Base-by-base conservation (phyloP, 2,113 vertebrate genomes). In the Sprattus sprattus region DNA sequence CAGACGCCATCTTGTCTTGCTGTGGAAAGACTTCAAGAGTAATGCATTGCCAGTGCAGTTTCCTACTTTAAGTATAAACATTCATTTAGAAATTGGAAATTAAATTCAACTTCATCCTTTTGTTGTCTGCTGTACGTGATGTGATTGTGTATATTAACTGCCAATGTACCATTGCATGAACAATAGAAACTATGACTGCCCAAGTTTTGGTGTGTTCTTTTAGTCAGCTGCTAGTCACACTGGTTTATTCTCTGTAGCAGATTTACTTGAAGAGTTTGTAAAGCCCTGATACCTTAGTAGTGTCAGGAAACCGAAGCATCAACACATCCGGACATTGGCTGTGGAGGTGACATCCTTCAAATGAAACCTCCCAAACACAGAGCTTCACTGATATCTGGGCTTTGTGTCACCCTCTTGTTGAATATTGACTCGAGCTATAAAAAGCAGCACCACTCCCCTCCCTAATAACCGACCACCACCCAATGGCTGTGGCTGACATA, bases 381-480 rank as follows among this genome's bases (percentile, higher is more conserved):
- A 9, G 57, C 57, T 64, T 22, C 22, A 64, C 57, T 22, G n/a
- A 10, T 25, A 64, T 22, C 57, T 18, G 52, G 4, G 52, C 4
- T 2, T 54, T 18, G 16, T 18, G 52, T 54, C 15, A 25, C 20
- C n/a, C 60, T 25, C 60, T 67, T 67, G 7, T 67, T 67, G 60
- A 67, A 6, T 67, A 28, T 67, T 67, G 60, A 67, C 60, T 67
- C 5, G 6, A 9, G 60, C 22, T 67, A 67, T 25, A 67, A 67
- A 67, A 67, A 28, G 60, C 60, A 25, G 25, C 60, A 6, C 57
- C 1, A 22, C 57, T n/a, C 57, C 57, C 57, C 57, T 54, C 57
- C 57, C 57, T 64, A 64, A 64, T 64, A 64, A 64, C 57, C 57
- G n/a, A 7, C 57, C 57, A 64, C 57, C 57, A 64, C 57, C 57